Evolutionary conservation across 2,888 invertebrate genomes (phyloP), one percentile per base, ranked within the genome.

Genomic region (Eudasyphora cyanicolor): DNA sequence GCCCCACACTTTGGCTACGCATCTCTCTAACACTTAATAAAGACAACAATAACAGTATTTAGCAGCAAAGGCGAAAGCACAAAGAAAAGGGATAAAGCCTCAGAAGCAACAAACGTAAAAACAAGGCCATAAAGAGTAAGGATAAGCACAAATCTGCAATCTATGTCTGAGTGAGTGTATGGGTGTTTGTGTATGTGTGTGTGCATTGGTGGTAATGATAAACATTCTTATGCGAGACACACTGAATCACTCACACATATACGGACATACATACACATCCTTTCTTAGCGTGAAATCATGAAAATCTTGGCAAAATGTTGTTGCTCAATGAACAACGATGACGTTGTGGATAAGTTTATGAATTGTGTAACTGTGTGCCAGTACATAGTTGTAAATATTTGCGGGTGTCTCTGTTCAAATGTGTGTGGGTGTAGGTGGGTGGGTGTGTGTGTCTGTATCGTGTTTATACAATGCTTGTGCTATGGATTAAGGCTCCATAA

Each of bases 21-120:
- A 80, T 49, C n/a, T n/a, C n/a, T n/a, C 76, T 85, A 83, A 82
- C 82, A 86, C 86, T 86, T 86, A 86, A 85, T 84, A 85, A 84
- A 84, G 75, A 84, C 83, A 84, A 84, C 83, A 84, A 84, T 81
- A 84, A 84, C 75, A 81, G 78, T 60, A 79, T 84, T 81, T 81
- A 82, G 71, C 75, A 82, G 71, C 75, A 69, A 57, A 24, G 57
- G 24, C 27, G 14, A 57, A 24, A 27, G 24, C 74, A 84, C 73
- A 79, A 74, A 75, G 60, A 42, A 60, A 76, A 75, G 67, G 74
- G 70, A 77, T 77, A 78, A 78, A 49, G 51, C 38, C 71, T 79
- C 51, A 8, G 17, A 84, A 84, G 78, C 81, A 79, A 76, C 71
- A 73, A 69, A 45, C 67, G 71, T 32, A 62, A 78, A 24, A 67